Conservation (phyloP, 1,140 invertebrate species). For the Diabrotica undecimpunctata region DNA sequence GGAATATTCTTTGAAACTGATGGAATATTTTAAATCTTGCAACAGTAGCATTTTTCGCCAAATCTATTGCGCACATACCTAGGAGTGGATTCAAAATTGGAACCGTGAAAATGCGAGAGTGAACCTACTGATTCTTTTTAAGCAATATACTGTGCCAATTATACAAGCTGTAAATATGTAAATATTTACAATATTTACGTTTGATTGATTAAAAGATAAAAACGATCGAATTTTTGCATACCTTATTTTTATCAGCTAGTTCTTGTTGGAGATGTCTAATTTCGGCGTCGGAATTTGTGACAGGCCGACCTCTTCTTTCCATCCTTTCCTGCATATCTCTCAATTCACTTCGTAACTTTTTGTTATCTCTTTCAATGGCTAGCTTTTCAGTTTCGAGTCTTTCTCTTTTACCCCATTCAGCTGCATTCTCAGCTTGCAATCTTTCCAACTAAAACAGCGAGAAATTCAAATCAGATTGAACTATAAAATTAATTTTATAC, state of each 20-base stretch:
- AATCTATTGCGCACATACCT: too few relatives aligned
- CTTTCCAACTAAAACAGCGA: conserved; percentile 62
- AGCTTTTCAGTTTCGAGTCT: conserved; percentile 85
- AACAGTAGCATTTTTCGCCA: too few relatives aligned
- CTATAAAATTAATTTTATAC: not conserved
- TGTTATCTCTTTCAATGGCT: conserved; percentile 83
- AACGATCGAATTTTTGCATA: too few relatives aligned
- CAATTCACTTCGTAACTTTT: conserved; percentile 79
- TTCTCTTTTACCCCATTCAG: conserved; percentile 89
- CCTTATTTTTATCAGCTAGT: conserved; percentile 69
- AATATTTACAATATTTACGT: too few relatives aligned
- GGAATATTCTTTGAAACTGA: too few relatives aligned
- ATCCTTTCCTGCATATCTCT: conserved; percentile 75
- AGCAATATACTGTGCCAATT: too few relatives aligned
- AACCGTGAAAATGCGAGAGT: too few relatives aligned
- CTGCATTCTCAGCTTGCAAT: conserved; percentile 86
- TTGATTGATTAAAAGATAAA: too few relatives aligned
- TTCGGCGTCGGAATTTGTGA: conserved; percentile 64
- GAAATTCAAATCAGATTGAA: not conserved
- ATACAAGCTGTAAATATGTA: too few relatives aligned
- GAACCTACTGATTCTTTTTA: too few relatives aligned
- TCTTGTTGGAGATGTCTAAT: conserved; percentile 70
- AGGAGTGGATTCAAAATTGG: too few relatives aligned
- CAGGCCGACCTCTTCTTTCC: conserved; percentile 62
- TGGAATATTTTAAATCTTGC: too few relatives aligned